These are phyloP conservation scores for Mus pahari DNA, from an alignment of 2,113 vertebrate species.

Conservation along the genomic window DNA sequence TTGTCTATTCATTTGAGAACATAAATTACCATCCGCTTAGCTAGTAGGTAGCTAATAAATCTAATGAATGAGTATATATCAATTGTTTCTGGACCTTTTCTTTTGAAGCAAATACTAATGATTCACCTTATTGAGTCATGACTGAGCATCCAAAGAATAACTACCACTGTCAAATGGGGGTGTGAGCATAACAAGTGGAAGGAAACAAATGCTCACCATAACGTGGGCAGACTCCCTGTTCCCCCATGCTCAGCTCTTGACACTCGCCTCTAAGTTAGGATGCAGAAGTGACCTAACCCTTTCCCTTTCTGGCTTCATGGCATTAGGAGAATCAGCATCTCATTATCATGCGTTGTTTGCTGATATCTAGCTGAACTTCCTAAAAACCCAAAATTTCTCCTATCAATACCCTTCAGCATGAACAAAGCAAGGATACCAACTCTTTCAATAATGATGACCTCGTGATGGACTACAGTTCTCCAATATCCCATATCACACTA, in stretches of 20 bases:
- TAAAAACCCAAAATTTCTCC: conserved; percentile 33
- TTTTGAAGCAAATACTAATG: conserved; percentile 63
- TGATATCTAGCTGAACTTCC: neutral
- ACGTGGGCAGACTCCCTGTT: neutral
- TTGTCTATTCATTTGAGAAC: conserved; percentile 36
- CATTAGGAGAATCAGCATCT: neutral
- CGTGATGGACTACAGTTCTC: neutral
- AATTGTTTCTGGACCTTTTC: conserved; percentile 47
- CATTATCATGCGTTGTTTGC: neutral
- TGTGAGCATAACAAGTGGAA: neutral
- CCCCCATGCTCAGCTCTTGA: neutral
- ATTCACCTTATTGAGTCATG: neutral
- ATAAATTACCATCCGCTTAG: conserved; percentile 55
- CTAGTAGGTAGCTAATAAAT: conserved; percentile 55
- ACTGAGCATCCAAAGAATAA: conserved; percentile 27
- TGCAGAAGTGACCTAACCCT: neutral
- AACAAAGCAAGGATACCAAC: neutral
- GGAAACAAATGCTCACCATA: neutral
- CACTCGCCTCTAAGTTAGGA: conserved; percentile 15
- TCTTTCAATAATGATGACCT: conserved; percentile 1
- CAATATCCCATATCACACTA: conserved; percentile 17
- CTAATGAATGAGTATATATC: conserved; percentile 50
- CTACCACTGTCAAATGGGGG: conserved; percentile 7
- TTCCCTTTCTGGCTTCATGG: conserved; percentile 15
- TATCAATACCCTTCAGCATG: conserved; percentile 2